Evolutionary conservation across 2,113 vertebrate species (phyloP).

Genomic region (Limnothrissa miodon): DNA sequence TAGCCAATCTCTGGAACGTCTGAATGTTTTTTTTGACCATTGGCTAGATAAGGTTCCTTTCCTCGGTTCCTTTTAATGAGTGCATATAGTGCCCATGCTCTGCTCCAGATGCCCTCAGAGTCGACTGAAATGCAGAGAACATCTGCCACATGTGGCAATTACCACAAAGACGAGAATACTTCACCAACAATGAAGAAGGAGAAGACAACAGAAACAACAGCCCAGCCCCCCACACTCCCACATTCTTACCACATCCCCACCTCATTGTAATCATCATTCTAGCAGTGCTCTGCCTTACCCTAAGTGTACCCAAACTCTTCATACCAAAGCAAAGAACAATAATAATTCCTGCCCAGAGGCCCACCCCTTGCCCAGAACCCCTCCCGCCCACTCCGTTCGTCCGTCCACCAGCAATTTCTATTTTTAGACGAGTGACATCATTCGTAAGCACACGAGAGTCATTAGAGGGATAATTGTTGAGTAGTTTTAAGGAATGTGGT

Average conservation of each 20-base stretch:
- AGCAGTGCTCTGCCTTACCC: not conserved
- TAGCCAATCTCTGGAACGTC: not conserved
- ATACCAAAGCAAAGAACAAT: slow-evolving; percentile 4
- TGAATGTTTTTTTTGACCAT: not conserved
- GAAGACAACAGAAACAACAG: not conserved
- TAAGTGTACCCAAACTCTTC: not conserved
- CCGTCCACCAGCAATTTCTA: slow-evolving; percentile 61
- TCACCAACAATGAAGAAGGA: not conserved
- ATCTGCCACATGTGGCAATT: not conserved
- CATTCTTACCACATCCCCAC: not conserved
- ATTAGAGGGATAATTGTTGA: not conserved
- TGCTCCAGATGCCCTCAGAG: not conserved
- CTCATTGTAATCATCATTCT: slow-evolving; percentile 9
- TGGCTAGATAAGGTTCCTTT: not conserved
- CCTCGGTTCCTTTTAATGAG: not conserved
- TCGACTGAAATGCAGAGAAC: not conserved
- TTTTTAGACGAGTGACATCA: slow-evolving; percentile 54
- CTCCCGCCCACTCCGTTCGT: slow-evolving; percentile 39
- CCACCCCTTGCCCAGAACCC: slow-evolving; percentile 34
- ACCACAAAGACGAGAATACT: not conserved
- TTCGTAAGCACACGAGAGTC: not conserved
- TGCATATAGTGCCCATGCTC: not conserved
- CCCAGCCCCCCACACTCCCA: not conserved
- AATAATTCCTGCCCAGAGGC: slow-evolving; percentile 6
- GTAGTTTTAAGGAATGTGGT: not conserved